These are phyloP conservation scores for Noctua comes DNA, from an alignment of 2,888 invertebrate species.

Conservation along the genomic window DNA sequence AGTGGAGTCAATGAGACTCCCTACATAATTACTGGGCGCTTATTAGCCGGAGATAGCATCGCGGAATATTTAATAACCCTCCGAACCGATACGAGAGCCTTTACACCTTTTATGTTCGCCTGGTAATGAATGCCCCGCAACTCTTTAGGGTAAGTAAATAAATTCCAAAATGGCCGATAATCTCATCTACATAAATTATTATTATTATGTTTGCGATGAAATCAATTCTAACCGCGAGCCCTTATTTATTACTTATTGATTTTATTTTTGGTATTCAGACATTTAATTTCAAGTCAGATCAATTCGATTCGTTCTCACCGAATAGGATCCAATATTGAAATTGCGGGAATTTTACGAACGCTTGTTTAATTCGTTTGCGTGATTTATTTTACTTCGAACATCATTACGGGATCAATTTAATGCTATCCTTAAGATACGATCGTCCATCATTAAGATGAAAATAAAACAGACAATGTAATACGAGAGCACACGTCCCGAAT, in stretches of 20 bases:
- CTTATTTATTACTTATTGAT: constrained; percentile 68
- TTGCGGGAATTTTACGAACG: constrained; percentile 30
- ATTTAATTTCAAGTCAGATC: constrained; percentile 53
- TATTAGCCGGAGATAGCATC: constrained; percentile 80
- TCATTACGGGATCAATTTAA: constrained; percentile 54
- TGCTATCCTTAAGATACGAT: constrained; percentile 62
- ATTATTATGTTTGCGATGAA: constrained; percentile 73
- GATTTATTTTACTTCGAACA: constrained; percentile 59
- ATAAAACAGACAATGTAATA: constrained; percentile 76
- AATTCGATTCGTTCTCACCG: constrained; percentile 47
- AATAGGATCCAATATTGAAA: constrained; percentile 46
- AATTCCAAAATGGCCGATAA: constrained; percentile 69
- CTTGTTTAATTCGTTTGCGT: constrained; percentile 47
- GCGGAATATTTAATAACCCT: constrained; percentile 75
- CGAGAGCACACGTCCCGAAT: constrained; percentile 72
- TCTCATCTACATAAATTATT: constrained; percentile 66
- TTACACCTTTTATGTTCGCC: constrained; percentile 75
- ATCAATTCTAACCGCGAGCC: constrained; percentile 70
- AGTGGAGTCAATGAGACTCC: constrained; percentile 75
- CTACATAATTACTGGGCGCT: constrained; percentile 78
- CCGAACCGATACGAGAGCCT: constrained; percentile 67
- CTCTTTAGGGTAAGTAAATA: constrained; percentile 73
- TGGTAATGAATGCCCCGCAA: constrained; percentile 72
- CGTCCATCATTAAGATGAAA: constrained; percentile 73
- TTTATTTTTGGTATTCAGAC: constrained; percentile 65